Conservation (phyloP, 2,888 invertebrate species). For the Stenoptilia bipunctidactyla region DNA sequence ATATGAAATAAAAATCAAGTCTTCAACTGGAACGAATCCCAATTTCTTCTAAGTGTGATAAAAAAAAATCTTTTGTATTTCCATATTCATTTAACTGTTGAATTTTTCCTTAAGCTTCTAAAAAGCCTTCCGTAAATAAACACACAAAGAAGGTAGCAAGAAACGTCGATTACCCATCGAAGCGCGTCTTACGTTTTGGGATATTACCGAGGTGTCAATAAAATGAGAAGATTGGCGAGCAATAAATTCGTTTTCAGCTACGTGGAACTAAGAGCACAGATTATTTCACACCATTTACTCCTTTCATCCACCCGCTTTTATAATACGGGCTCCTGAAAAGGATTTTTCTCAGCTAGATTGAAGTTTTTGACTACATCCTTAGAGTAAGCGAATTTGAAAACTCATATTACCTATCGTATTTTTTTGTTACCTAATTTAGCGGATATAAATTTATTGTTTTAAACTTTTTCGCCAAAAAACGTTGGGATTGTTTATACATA, state of each 20-base stretch:
- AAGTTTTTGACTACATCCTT: conserved; percentile 1
- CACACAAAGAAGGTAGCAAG: neutral
- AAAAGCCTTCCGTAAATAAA: too few relatives aligned
- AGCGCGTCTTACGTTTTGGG: neutral
- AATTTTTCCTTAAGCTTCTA: too few relatives aligned
- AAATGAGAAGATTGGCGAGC: conserved; percentile 22
- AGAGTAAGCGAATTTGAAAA: neutral
- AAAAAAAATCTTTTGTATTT: too few relatives aligned
- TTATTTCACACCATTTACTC: conserved; percentile 68
- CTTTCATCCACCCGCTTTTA: conserved; percentile 22
- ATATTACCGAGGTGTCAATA: conserved; percentile 1
- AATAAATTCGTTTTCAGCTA: conserved; percentile 65
- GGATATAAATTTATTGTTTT: too few relatives aligned
- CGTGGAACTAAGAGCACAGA: conserved; percentile 63
- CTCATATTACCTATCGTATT: too few relatives aligned
- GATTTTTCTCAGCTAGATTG: neutral
- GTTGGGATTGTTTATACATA: too few relatives aligned
- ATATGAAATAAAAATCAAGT: too few relatives aligned
- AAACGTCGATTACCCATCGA: neutral
- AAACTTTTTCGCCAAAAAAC: too few relatives aligned
- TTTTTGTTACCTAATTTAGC: too few relatives aligned
- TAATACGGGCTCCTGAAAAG: conserved; percentile 1
- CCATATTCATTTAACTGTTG: too few relatives aligned
- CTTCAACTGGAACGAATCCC: too few relatives aligned
- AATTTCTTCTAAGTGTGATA: too few relatives aligned